phyloP scores from a whole-genome alignment of 1,140 invertebrate genomes.

The Agraylea sexmaculata region DNA sequence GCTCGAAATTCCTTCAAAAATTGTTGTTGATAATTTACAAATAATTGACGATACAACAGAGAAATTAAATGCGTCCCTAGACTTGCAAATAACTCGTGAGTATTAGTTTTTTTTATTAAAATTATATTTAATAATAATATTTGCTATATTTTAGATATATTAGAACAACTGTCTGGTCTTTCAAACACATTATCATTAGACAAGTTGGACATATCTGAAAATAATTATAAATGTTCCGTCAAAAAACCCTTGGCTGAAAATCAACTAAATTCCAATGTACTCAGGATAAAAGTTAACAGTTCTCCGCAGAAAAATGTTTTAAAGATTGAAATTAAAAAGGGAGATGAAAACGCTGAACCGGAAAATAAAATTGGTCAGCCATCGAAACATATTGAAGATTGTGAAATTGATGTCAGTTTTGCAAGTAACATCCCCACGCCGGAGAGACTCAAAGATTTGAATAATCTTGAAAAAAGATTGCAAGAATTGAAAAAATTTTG shows the following conservation, averaged over 20 bases:
- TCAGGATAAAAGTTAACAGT: too few relatives aligned
- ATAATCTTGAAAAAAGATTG: constrained; percentile 30
- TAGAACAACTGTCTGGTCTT: constrained; percentile 30
- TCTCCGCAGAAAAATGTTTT: constrained; percentile 23
- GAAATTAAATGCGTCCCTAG: constrained; percentile 25
- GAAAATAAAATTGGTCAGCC: too few relatives aligned
- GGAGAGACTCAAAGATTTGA: constrained; percentile 30
- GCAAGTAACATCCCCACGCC: constrained; percentile 28
- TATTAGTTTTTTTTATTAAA: constrained; percentile 9
- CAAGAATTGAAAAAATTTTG: too few relatives aligned
- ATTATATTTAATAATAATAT: constrained; percentile 7
- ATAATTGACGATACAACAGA: constrained; percentile 19
- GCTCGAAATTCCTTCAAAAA: constrained; percentile 21
- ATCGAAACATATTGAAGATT: too few relatives aligned
- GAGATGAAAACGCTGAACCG: constrained; percentile 25
- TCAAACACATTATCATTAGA: constrained; percentile 19
- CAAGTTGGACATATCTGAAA: too few relatives aligned
- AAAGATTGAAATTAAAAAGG: constrained; percentile 22
- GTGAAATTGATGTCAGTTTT: too few relatives aligned
- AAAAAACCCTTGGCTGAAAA: too few relatives aligned
- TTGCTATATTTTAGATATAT: constrained; percentile 26
- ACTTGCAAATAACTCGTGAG: constrained; percentile 32
- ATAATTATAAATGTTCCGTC: too few relatives aligned
- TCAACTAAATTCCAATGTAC: too few relatives aligned
- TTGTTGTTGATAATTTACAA: constrained; percentile 10